Percentiles rank a stretch among this genome's conserved stretches.
These are phyloP conservation scores for Microplitis manilae DNA, from an alignment of 2,888 invertebrate genomes.

Conservation along the genomic window DNA sequence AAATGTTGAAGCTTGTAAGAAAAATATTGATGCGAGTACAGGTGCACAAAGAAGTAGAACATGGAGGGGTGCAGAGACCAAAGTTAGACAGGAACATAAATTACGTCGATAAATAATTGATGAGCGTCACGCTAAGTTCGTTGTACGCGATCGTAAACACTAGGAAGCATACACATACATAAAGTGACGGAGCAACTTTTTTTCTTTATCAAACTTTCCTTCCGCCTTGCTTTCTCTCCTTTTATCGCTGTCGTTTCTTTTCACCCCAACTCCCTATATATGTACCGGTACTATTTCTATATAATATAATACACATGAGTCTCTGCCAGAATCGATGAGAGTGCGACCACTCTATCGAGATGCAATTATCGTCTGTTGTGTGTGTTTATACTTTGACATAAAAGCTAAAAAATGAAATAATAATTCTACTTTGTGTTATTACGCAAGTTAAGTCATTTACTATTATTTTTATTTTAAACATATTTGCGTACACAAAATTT, in stretches of 20 bases:
- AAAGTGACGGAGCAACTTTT: conserved; percentile 19
- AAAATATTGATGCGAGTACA: conserved; percentile 12
- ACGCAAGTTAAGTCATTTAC: not conserved
- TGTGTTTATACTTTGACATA: not conserved
- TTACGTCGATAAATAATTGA: conserved; percentile 28
- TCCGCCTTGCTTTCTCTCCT: conserved; percentile 4
- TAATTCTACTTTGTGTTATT: not conserved
- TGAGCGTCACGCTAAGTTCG: conserved; percentile 14
- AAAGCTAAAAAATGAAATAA: conserved; percentile 6
- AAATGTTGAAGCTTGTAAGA: not conserved
- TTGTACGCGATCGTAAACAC: conserved; percentile 15
- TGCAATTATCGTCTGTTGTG: not conserved
- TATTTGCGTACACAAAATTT: too few species aligned
- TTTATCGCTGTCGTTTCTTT: conserved; percentile 17
- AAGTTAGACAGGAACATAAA: conserved; percentile 12
- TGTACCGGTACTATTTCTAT: not conserved
- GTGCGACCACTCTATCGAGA: not conserved
- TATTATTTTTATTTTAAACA: not conserved
- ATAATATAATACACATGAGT: conserved; percentile 3
- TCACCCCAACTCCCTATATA: not conserved
- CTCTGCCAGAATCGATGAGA: not conserved
- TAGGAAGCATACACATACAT: conserved; percentile 11
- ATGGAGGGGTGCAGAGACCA: not conserved
- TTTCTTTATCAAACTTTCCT: not conserved
- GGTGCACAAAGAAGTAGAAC: not conserved